These are phyloP conservation scores for Dendrolimus pini DNA, from an alignment of 2,888 invertebrate species.

Conservation along the genomic window DNA sequence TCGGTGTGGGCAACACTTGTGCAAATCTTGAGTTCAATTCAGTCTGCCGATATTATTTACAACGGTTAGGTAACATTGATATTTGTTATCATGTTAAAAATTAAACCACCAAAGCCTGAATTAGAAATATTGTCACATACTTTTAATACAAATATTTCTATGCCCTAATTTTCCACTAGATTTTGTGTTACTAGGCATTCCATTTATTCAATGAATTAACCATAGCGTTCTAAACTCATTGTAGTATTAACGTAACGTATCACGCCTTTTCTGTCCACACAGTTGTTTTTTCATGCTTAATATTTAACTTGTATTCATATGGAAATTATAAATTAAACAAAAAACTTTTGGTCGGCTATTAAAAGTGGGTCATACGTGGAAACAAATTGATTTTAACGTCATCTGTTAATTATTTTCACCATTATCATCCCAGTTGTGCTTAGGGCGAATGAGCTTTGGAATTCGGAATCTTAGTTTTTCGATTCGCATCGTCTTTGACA, in stretches of 20 bases:
- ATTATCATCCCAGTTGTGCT: too few species aligned
- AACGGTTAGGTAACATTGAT: not conserved
- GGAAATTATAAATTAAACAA: not conserved
- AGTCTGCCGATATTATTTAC: not conserved
- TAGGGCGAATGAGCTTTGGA: too few species aligned
- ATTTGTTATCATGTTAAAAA: not conserved
- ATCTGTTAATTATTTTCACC: too few species aligned
- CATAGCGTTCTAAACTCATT: not conserved
- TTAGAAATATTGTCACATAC: not conserved
- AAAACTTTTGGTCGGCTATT: not conserved
- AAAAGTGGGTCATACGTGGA: not conserved
- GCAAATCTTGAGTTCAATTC: constrained; percentile 23
- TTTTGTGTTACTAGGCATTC: constrained; percentile 6
- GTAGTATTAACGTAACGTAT: not conserved
- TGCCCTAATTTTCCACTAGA: not conserved
- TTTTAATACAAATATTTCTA: not conserved
- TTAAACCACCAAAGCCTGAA: not conserved
- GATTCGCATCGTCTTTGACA: too few species aligned
- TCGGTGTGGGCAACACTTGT: constrained; percentile 24
- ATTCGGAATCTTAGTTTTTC: too few species aligned
- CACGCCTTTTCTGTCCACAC: not conserved
- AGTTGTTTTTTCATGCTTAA: not conserved
- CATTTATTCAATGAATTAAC: not conserved
- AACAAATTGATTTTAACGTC: not conserved
- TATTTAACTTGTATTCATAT: not conserved